Evolutionary conservation across 2,113 vertebrate genomes (phyloP).

Genomic region (Hippocampus comes): DNA sequence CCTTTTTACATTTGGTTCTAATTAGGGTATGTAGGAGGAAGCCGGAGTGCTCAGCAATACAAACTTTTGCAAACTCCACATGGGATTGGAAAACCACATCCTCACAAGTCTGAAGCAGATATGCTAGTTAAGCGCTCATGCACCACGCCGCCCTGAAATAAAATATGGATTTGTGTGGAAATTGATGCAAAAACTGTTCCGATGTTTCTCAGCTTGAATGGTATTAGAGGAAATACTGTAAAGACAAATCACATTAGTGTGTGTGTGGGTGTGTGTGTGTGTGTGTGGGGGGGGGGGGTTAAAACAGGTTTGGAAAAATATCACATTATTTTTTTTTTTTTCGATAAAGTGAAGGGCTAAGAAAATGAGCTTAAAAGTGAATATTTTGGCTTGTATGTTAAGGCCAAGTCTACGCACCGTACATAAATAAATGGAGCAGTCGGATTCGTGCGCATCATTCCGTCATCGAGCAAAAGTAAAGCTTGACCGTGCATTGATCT

Average conservation of each 20-base stretch:
- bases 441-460: background rate
- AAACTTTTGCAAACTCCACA: background rate
- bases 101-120: background rate
- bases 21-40: too few relatives aligned
- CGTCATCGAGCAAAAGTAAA: background rate
- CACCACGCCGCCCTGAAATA: background rate
- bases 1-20: background rate
- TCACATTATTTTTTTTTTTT: too few relatives aligned
- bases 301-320: too few relatives aligned
- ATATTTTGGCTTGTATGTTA: background rate
- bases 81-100: background rate
- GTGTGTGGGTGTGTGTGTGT: too few relatives aligned
- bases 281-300: too few relatives aligned
- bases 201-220: background rate
- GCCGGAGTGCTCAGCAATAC: too few relatives aligned
- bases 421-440: background rate
- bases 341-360: too few relatives aligned
- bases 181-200: background rate
- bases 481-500: background rate
- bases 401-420: background rate
- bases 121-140: background rate
- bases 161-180: background rate
- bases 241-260: too few relatives aligned
- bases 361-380: background rate
- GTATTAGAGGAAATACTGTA: too few relatives aligned